phyloP scores from a whole-genome alignment of 37 sponge, comb jelly and placozoan species.

The Crambe crambe region DNA sequence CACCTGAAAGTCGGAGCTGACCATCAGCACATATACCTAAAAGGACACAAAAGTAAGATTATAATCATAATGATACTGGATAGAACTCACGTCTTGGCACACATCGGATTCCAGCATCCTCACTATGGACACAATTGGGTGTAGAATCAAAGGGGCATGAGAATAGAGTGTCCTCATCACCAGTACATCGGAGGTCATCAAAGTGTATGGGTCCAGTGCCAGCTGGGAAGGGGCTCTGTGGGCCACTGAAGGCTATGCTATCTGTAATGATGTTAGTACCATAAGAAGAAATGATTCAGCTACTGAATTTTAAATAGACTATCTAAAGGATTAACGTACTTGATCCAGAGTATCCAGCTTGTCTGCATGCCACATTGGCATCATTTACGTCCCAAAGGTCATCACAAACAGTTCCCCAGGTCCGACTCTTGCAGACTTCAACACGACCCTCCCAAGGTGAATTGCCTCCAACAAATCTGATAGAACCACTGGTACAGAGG shows the following conservation, averaged over 20 bases:
- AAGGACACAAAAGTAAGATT: neutral
- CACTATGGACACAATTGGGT: slow-evolving; percentile 29
- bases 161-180: slow-evolving; percentile 18
- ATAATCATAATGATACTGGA: neutral
- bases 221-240: neutral
- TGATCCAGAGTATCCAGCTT: slow-evolving; percentile 23
- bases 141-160: neutral
- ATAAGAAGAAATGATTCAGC: too few species aligned
- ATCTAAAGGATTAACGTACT: too few species aligned
- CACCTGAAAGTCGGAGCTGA: slow-evolving; percentile 12
- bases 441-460: slow-evolving; percentile 32
- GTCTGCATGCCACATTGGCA: slow-evolving; percentile 45
- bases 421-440: slow-evolving; percentile 16
- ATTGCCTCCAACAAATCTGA: slow-evolving; percentile 23
- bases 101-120: slow-evolving; percentile 53
- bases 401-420: slow-evolving; percentile 54
- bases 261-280: slow-evolving; percentile 12
- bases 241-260: slow-evolving; percentile 4
- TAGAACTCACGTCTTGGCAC: neutral
- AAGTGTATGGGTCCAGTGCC: slow-evolving; percentile 38
- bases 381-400: slow-evolving; percentile 24
- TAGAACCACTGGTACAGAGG: slow-evolving; percentile 4
- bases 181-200: slow-evolving; percentile 33
- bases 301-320: too few species aligned
- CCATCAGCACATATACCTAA: slow-evolving; percentile 19